Evolutionary conservation across 2,113 vertebrate species (phyloP), one percentile per base, ranked within the genome.

Genomic region (Butastur rufipennis): DNA sequence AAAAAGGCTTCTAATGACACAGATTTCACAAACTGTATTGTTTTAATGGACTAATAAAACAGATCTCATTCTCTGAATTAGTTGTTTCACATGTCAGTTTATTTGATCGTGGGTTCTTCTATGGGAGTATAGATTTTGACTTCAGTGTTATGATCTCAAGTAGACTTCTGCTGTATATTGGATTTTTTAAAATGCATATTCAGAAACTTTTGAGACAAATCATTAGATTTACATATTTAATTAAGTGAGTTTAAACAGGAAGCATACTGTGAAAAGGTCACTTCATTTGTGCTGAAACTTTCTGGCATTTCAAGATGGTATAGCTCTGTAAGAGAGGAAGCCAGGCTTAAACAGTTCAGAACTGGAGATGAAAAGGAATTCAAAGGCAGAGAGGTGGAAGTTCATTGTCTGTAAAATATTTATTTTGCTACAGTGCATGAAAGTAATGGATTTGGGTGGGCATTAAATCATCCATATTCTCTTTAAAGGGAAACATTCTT

Each of bases 171-270:
- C 86, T 88, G 16, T 61, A 11, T 61, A 47, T 80, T 90, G 45
- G 66, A 34, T 77, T 95, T 59, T 95, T 79, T 56, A 17, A 53
- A 95, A 95, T 61, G 53, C 21, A 4, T 65, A 11, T 52, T 48
- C 34, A 47, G 84, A 93, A 79, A 61, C 25, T 75, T 95, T 58
- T 36, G 58, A 82, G 62, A 85, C n/a, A 79, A 84, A 65, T 88
- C 16, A 91, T 95, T 93, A 96, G 48, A 86, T 96, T 87, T 97
- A 42, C 58, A 75, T 96, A 43, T 92, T 62, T 83, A 92, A 86
- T 91, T 86, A 92, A 80, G 42, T 81, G 70, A 74, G 59, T 84
- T 97, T 94, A 53, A 95, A 58, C 36, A 92, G 81, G n/a, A 27
- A 61, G 56, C n/a, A 56, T 65, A n/a, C 29, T 87, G 32, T 86